Percentiles rank a stretch among this genome's conserved stretches.
These are phyloP conservation scores for Diabrotica virgifera DNA, from an alignment of 1,140 invertebrate species.

Conservation along the genomic window DNA sequence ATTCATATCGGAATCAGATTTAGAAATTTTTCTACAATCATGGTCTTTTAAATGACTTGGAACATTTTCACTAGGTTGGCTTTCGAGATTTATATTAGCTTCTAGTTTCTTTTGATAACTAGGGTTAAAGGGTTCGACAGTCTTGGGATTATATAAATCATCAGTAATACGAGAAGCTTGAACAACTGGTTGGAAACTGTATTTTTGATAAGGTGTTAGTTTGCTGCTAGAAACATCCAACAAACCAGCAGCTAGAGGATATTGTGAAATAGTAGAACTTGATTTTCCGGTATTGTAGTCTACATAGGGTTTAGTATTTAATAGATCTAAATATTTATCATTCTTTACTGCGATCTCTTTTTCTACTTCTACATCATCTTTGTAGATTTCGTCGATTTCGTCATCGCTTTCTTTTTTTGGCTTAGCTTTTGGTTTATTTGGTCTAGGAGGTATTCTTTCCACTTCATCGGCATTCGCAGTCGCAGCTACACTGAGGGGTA, in stretches of 20 bases:
- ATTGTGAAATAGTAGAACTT: slow-evolving; percentile 31
- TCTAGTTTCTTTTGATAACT: slow-evolving; percentile 22
- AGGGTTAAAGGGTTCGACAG: slow-evolving; percentile 32
- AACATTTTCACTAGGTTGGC: slow-evolving; percentile 26
- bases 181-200: slow-evolving; percentile 40
- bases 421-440: slow-evolving; percentile 7
- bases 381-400: slow-evolving; percentile 11
- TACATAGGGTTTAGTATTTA: slow-evolving; percentile 9
- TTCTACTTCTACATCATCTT: slow-evolving; percentile 11
- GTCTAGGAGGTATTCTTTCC: slow-evolving; percentile 8
- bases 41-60: slow-evolving; percentile 33
- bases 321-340: slow-evolving; percentile 6
- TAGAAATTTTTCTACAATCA: slow-evolving; percentile 38
- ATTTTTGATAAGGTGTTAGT: slow-evolving; percentile 40
- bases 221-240: slow-evolving; percentile 5
- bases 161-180: not conserved
- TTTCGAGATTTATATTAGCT: slow-evolving; percentile 18
- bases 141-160: slow-evolving; percentile 15
- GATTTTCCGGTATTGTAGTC: slow-evolving; percentile 38
- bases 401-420: not conserved
- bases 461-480: slow-evolving; percentile 16
- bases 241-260: slow-evolving; percentile 30
- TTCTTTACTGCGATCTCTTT: not conserved
- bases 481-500: slow-evolving; percentile 8
- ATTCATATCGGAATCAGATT: slow-evolving; percentile 42